Conservation (phyloP, 2,888 invertebrate species). For the Athetis lepigone region DNA sequence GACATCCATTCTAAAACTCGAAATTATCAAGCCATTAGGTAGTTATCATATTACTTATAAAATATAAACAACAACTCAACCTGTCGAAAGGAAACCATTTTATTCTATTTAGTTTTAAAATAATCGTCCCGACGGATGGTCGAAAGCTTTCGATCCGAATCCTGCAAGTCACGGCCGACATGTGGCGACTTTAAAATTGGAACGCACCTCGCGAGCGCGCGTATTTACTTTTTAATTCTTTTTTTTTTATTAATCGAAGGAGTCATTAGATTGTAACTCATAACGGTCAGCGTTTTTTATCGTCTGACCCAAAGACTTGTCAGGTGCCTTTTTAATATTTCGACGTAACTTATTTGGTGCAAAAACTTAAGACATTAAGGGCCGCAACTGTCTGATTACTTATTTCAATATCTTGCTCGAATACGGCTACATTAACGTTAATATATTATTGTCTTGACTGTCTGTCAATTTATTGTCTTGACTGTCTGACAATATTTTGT, state of each 20-base stretch:
- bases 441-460: conserved; percentile 67
- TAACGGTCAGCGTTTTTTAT: conserved; percentile 84
- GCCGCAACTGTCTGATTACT: conserved; percentile 68
- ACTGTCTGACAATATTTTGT: conserved; percentile 54
- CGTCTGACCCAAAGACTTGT: conserved; percentile 71
- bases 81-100: conserved; percentile 65
- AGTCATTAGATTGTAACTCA: conserved; percentile 87
- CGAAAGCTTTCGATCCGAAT: conserved; percentile 61
- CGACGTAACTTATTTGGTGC: conserved; percentile 73
- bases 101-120: conserved; percentile 66
- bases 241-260: conserved; percentile 79
- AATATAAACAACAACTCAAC: conserved; percentile 64
- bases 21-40: conserved; percentile 57
- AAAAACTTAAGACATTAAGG: conserved; percentile 74
- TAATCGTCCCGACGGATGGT: conserved; percentile 64
- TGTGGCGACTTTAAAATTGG: conserved; percentile 85
- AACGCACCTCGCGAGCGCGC: conserved; percentile 77
- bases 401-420: conserved; percentile 55
- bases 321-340: conserved; percentile 79
- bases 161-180: conserved; percentile 87
- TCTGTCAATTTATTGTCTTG: conserved; percentile 63
- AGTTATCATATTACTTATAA: conserved; percentile 63
- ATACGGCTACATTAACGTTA: conserved; percentile 52
- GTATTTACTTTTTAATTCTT: conserved; percentile 80
- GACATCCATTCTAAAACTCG: conserved; percentile 20